Base-by-base conservation (phyloP, 2,888 invertebrate species). In the Thumatha senex region DNA sequence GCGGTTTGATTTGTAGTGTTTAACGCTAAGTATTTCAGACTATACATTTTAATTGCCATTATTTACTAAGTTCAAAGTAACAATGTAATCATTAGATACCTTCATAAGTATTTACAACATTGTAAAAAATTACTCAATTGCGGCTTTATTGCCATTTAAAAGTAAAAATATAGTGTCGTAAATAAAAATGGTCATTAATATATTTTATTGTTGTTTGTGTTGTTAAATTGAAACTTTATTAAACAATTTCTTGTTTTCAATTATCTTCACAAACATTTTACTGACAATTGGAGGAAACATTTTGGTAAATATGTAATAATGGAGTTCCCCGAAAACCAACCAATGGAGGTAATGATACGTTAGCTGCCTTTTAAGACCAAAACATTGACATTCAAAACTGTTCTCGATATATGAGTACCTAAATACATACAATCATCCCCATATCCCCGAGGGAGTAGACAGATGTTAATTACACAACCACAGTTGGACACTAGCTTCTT, bases 131-230 rank as follows among this genome's bases (percentile, higher is more conserved):
- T 64, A 60, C 56, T 66, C 61, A 54, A 59, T 64, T 56, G 59
- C 46, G 50, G 12, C 64, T 72, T 74, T 73, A 74, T 61, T 46
- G 49, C 39, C 24, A 31, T 56, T 55, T 61, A 65, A 62, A 68
- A 61, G 64, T 57, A 48, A 53, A 39, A 31, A 35, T 53, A 62
- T 55, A 53, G 13, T 35, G 55, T 35, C 43, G 47, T 56, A 49
- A 61, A 67, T 63, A 54, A 55, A 56, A 57, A 54, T 11, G 31
- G 31, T 47, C 46, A 51, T 64, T 55, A 48, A 44, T 46, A 31
- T 47, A 48, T 51, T 54, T 49, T 54, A 54, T 49, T 53, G 40
- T 15, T 58, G 42, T 51, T 51, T 44, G 48, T 47, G 44, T 52
- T 48, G 36, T 49, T 50, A 47, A 44, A 47, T 43, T 47, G 43